Evolutionary conservation across 1,140 invertebrate species (phyloP), one percentile per base, ranked within the genome.

Genomic region (Neodiprion virginianus): DNA sequence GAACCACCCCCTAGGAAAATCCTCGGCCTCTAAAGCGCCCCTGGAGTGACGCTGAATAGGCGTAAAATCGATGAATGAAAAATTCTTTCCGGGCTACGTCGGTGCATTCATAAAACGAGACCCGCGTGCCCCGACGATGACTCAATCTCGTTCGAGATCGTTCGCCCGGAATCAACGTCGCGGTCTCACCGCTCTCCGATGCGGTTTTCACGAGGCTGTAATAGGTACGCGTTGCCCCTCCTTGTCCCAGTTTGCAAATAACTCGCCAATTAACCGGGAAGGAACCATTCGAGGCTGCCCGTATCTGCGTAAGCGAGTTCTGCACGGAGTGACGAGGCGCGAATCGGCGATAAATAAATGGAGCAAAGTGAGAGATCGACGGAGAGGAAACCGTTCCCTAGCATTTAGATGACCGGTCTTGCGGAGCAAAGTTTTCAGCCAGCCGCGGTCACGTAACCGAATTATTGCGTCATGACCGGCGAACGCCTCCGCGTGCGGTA

Each of bases 1-100:
- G 73, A 68, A 69, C 50, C 23, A 68, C 49, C 66, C 67, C 66
- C 73, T 50, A 61, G n/a, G 11, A 17, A 61, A 61, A 61, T 61
- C 53, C 53, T 61, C 11, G 11, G 53, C 11, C 11, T 17, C 53
- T 14, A 61, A 61, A 17, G 53, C 53, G 53, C 53, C 53, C 53
- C 53, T 17, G 53, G 11, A 61, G 53, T 61, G 53, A 61, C 8
- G 53, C n/a, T 14, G 53, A 61, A 61, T 61, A 61, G 53, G 53
- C 53, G 53, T 61, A 61, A 61, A 61, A 61, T 61, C 53, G 11
- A 61, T 61, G 53, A 61, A 61, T 61, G 53, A 61, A 61, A 61
- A 14, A 61, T 61, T 61, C 53, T 61, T 61, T 8, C 53, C 11
- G 53, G 53, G 53, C 53, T 8, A 61, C 11, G n/a, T 14, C 53